Conservation (phyloP, 1,140 invertebrate species). For the Drosophila insularis region DNA sequence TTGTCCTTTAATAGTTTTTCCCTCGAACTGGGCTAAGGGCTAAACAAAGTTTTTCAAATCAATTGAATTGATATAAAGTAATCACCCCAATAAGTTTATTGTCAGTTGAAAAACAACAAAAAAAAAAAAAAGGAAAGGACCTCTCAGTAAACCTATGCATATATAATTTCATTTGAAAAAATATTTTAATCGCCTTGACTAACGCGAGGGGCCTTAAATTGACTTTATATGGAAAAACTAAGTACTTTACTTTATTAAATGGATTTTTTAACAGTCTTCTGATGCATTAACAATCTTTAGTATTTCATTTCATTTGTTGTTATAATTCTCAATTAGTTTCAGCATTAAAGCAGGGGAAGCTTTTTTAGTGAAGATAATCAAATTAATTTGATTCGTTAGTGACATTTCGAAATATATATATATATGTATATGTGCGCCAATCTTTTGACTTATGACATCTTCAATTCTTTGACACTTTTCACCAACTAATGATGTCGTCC, state of each 20-base stretch:
- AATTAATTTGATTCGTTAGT: constrained; percentile 1
- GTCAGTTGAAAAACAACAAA: too few relatives aligned
- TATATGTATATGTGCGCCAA: neutral
- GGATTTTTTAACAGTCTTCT: too few relatives aligned
- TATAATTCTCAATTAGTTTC: too few relatives aligned
- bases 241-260: too few relatives aligned
- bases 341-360: too few relatives aligned
- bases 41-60: constrained; percentile 57
- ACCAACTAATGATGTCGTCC: constrained; percentile 17
- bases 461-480: constrained; percentile 15
- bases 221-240: neutral
- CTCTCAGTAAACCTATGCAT: neutral
- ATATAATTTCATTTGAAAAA: neutral
- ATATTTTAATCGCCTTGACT: neutral
- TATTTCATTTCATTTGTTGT: too few relatives aligned
- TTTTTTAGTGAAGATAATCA: neutral
- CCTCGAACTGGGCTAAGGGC: constrained; percentile 11
- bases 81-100: neutral
- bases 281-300: too few relatives aligned
- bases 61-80: constrained; percentile 54
- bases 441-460: constrained; percentile 16
- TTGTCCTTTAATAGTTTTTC: constrained; percentile 2
- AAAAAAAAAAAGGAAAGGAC: too few relatives aligned
- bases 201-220: neutral
- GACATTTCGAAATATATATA: neutral